Percentiles rank a stretch among this genome's conserved stretches.
phyloP scores from a whole-genome alignment of 2,888 invertebrate species.

The Ectemnius cavifrons region DNA sequence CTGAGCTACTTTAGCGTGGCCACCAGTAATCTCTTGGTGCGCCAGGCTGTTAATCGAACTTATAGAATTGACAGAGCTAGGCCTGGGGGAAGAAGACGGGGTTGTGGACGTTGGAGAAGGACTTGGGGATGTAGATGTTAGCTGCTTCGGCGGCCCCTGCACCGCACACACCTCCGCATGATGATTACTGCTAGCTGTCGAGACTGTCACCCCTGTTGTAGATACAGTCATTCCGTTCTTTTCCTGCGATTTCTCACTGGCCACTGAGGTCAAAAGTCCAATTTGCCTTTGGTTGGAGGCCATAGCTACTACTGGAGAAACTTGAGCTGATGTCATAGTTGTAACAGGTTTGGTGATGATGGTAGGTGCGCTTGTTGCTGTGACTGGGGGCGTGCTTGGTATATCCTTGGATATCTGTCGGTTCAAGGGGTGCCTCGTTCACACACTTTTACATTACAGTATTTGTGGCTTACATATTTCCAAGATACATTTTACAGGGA shows the following conservation, averaged over 20 bases:
- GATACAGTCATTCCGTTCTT: slow-evolving; percentile 70
- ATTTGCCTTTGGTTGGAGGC: slow-evolving; percentile 72
- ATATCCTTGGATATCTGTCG: slow-evolving; percentile 82
- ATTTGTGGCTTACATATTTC: slow-evolving; percentile 56
- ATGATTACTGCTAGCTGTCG: slow-evolving; percentile 73
- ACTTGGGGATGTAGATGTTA: slow-evolving; percentile 76
- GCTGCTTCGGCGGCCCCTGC: slow-evolving; percentile 77
- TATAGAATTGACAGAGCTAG: slow-evolving; percentile 71
- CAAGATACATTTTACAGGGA: slow-evolving; percentile 54
- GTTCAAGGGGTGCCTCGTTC: slow-evolving; percentile 76
- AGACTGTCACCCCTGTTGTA: slow-evolving; percentile 71
- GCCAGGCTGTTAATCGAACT: slow-evolving; percentile 72
- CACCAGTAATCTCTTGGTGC: slow-evolving; percentile 68
- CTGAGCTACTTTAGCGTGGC: slow-evolving; percentile 72
- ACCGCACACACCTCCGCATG: slow-evolving; percentile 78
- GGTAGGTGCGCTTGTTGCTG: slow-evolving; percentile 77
- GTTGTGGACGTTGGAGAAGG: slow-evolving; percentile 73
- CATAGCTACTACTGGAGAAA: slow-evolving; percentile 72
- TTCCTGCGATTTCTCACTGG: slow-evolving; percentile 68
- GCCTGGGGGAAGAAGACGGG: slow-evolving; percentile 74
- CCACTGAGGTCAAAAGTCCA: slow-evolving; percentile 70
- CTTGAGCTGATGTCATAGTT: slow-evolving; percentile 70
- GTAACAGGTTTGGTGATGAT: slow-evolving; percentile 75
- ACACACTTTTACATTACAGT: slow-evolving; percentile 67
- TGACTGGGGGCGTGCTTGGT: slow-evolving; percentile 77